phyloP scores from a whole-genome alignment of 1,140 invertebrate species.

The Heliconius eleuchia region DNA sequence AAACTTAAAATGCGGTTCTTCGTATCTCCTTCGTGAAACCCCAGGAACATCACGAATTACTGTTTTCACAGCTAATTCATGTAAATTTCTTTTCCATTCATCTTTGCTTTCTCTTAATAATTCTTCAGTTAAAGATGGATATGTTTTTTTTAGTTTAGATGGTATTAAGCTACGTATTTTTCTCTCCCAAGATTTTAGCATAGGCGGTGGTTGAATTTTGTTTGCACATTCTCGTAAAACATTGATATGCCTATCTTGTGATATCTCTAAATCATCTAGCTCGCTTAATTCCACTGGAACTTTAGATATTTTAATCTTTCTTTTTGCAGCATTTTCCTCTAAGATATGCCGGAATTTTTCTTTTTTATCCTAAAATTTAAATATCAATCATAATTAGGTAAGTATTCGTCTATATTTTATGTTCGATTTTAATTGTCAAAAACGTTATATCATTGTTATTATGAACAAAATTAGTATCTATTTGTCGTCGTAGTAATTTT shows the following conservation, averaged over 20 bases:
- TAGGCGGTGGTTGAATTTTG: conserved; percentile 69
- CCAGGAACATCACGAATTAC: conserved; percentile 76
- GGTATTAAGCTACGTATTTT: conserved; percentile 77
- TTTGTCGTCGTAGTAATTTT: not conserved
- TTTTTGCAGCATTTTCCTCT: conserved; percentile 62
- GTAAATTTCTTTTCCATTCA: conserved; percentile 78
- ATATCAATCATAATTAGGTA: too few relatives aligned
- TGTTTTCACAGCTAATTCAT: conserved; percentile 76
- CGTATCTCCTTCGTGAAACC: conserved; percentile 61
- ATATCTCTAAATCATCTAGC: conserved; percentile 60
- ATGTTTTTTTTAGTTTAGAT: conserved; percentile 64
- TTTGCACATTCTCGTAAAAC: conserved; percentile 66
- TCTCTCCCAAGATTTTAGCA: conserved; percentile 79
- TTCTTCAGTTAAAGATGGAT: conserved; percentile 64
- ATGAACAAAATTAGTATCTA: too few relatives aligned
- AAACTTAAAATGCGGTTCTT: conserved; percentile 81
- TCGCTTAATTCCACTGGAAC: conserved; percentile 50
- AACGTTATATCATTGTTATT: too few relatives aligned
- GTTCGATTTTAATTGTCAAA: too few relatives aligned
- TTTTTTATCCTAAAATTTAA: conserved; percentile 64
- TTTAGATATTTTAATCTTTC: conserved; percentile 64
- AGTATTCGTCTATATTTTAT: too few relatives aligned
- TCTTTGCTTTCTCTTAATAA: conserved; percentile 77
- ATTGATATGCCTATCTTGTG: conserved; percentile 67
- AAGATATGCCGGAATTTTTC: conserved; percentile 65